Evolutionary conservation across 2,113 vertebrate species (phyloP).

Genomic region (Otus sunia): DNA sequence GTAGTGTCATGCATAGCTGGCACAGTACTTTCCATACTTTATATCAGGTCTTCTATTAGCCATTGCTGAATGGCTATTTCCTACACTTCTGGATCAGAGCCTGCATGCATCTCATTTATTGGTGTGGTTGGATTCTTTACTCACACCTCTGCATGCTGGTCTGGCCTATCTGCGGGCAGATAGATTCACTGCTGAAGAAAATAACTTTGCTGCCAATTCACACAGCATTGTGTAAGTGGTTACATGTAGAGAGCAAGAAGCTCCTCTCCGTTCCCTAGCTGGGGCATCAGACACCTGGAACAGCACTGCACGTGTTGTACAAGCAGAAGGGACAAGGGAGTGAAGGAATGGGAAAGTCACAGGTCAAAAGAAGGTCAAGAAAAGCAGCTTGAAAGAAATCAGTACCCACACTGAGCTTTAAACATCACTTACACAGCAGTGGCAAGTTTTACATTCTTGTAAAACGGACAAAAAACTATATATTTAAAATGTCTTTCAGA

Average conservation of each 20-base stretch:
- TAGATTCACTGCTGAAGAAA: background rate
- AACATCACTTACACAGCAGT: background rate
- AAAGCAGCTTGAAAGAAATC: background rate
- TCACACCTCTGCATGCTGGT: background rate
- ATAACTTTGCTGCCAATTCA: background rate
- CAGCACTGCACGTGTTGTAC: fast-evolving
- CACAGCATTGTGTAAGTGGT: background rate
- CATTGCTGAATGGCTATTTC: background rate
- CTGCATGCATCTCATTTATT: too few species aligned
- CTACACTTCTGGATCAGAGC: background rate
- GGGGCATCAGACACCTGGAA: background rate
- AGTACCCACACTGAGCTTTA: background rate
- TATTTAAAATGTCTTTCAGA: background rate
- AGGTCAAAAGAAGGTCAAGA: background rate
- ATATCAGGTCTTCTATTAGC: background rate
- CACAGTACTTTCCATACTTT: too few species aligned
- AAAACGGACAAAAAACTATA: background rate
- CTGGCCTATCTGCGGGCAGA: background rate
- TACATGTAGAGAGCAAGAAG: background rate
- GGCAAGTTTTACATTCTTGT: background rate
- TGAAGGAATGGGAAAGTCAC: background rate
- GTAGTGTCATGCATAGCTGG: background rate
- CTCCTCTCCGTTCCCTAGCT: background rate
- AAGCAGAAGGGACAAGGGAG: background rate
- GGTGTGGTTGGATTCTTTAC: background rate